Evolutionary conservation across 2,797 vertebrate species (phyloP), one percentile per base, ranked within the genome.

Genomic region (Eidolon dupreanum): DNA sequence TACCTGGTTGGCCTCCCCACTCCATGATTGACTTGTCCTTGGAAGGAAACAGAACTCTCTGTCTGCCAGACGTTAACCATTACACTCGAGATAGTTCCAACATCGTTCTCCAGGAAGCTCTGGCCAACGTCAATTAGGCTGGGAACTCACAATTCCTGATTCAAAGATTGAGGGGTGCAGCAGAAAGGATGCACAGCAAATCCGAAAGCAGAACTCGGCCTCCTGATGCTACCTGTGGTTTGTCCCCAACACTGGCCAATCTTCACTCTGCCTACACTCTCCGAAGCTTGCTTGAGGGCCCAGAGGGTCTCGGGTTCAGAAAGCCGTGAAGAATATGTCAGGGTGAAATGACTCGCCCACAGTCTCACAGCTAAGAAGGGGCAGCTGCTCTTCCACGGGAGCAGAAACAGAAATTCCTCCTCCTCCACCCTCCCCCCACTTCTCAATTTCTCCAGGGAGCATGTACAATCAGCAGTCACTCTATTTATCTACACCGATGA

Each of bases 181-280:
- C 57, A 95, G 71, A 94, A 31, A 97, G 84, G 51, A n/a, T 49
- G 46, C 89, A 36, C 38, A 78, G 90, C 41, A 87, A 75, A n/a
- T 26, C 22, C 7, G 16, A 68, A 36, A 43, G 43, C 71, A 5
- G 4, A 93, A 33, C 36, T 53, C 49, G 36, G 15, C 19, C 36
- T 81, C 41, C 2, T 9, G 59, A 13, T 51, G 68, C 24, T 10
- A 2, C 68, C 9, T 9, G n/a, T 7, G 55, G 16, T 43, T 83
- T 22, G 16, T 55, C 26, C 81, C 81, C 65, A 36, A 8, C 12
- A 11, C 17, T 0, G 0, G 53, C 61, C 59, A 51, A 6, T 12
- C 53, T 11, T 43, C 63, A 26, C 38, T 51, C 46, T 8, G 41
- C 17, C 51, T 46, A 2, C 7, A 16, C 3, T 41, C 46, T 77